A percentile compares a stretch with the other conserved stretches of the same genome.
phyloP scores from a whole-genome alignment of 2,113 vertebrate species.

The Cebidichthys violaceus region DNA sequence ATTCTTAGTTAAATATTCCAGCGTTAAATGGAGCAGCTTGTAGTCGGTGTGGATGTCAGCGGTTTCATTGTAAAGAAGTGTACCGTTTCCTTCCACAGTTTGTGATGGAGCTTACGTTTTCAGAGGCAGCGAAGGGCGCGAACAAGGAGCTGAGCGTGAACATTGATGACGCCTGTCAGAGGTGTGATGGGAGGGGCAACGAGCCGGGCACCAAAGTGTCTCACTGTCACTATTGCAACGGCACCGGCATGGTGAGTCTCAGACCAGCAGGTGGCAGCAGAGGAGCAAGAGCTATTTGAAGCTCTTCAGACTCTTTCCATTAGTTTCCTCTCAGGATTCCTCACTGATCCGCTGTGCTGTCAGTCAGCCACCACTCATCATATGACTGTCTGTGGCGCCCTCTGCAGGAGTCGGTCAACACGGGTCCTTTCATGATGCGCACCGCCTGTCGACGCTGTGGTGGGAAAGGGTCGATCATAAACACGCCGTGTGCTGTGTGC shows the following conservation, averaged over 20 bases:
- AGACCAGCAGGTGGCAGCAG: neutral
- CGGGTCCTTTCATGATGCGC: constrained; percentile 93
- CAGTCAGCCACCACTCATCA: neutral
- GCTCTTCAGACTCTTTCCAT: no score
- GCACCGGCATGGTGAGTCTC: constrained; percentile 91
- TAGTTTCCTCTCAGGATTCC: no score
- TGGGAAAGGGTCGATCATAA: constrained; percentile 88
- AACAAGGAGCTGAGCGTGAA: constrained; percentile 91
- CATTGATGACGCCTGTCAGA: constrained; percentile 88
- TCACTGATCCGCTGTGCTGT: no score
- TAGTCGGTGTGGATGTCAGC: no score
- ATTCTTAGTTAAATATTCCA: no score
- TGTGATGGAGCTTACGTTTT: constrained; percentile 95
- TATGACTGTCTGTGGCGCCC: neutral
- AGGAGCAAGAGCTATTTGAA: no score
- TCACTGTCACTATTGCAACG: constrained; percentile 91
- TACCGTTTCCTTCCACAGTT: constrained; percentile 80
- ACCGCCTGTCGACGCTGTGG: constrained; percentile 90
- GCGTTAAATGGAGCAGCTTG: neutral
- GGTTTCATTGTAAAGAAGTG: neutral
- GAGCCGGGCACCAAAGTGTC: constrained; percentile 92
- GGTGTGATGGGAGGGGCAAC: constrained; percentile 89
- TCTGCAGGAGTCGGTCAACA: constrained; percentile 90
- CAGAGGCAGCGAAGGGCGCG: constrained; percentile 93
- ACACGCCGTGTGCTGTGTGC: constrained; percentile 86